Evolutionary conservation across 2,113 vertebrate species (phyloP), one percentile per base, ranked within the genome.

Genomic region (Neogobius melanostomus): DNA sequence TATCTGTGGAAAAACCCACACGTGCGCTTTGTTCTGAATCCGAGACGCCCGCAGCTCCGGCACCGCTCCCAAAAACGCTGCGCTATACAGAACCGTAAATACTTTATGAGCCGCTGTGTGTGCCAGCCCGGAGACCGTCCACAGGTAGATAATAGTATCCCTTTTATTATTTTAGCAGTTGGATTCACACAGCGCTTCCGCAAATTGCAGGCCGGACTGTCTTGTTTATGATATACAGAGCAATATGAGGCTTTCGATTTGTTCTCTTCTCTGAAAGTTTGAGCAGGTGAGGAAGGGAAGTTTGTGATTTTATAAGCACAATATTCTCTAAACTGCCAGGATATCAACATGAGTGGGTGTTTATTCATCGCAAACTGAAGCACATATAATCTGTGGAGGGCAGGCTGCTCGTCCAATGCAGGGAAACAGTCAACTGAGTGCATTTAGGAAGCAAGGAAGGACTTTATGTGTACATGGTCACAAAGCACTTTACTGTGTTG

Each of bases 81-180:
- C 15, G 71, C 36, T 54, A 12, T 70, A 62, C 69, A 56, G 72
- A 71, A 69, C 5, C 44, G 61, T 81, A 76, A 81, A 87, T 76
- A 79, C 53, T 83, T 68, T 10, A 87, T 66, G 72, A 82, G 64
- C 17, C 48, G n/a, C 61, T 69, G 64, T 80, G 64, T 80, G 71
- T 77, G 79, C 59, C 8, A 5, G 69, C 72, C 72, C 59, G 61
- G 10, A 71, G 72, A 76, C 51, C 52, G 74, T 72, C 56, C 72
- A 51, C 6, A 68, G 68, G 64, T 64, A 76, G 64, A 67, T 59
- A 66, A 75, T 64, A 56, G 61, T 57, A 15, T 64, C 21, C 48
- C 44, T 46, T 64, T 47, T 64, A 64, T 64, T 64, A 64, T 64
- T 64, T 64, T 64, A 64, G 16, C 62, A 64, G 44, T 64, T 47